Evolutionary conservation across 2,888 invertebrate genomes (phyloP), one percentile per base, ranked within the genome.

Genomic region (Morpho helenor): DNA sequence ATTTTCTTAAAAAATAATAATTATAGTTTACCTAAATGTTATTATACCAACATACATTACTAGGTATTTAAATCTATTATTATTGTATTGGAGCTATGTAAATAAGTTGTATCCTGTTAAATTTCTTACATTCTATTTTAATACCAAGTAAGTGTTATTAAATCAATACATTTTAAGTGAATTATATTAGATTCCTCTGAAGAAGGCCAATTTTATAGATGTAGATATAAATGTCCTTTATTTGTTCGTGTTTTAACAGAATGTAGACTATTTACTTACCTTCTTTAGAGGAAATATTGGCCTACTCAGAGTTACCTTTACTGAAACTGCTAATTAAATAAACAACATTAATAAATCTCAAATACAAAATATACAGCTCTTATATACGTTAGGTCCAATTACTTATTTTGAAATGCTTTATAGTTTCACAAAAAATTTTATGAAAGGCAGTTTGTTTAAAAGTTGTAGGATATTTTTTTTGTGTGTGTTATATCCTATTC

Each of bases 61-160:
- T 51, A 56, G 43, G 52, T 57, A 57, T 54, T 57, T 59, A 52
- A 59, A 62, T 54, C 56, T 54, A 61, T 52, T 58, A 61, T 58
- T 57, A 44, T 48, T 65, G 60, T 68, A 59, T 64, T 44, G 68
- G 74, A 66, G 70, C 80, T 80, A 78, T 89, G 87, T 88, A 89
- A 84, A 89, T 88, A 88, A 87, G 86, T 87, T 88, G 76, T 77
- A 85, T 81, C 87, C 86, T 88, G 88, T 89, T 88, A 88, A 87
- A 87, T 78, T 84, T 87, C 85, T 84, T 82, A 88, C 89, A 89
- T 88, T 89, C 89, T 89, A 89, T 89, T 88, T 88, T 87, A 88
- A 76, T 88, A 87, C 80, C 74, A 69, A 77, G 72, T 87, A 89
- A 89, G 88, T 89, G 88, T 89, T 89, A 85, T 81, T 79, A 76